Evolutionary conservation across 2,797 vertebrate species (phyloP).

Genomic region (Dermochelys coriacea): DNA sequence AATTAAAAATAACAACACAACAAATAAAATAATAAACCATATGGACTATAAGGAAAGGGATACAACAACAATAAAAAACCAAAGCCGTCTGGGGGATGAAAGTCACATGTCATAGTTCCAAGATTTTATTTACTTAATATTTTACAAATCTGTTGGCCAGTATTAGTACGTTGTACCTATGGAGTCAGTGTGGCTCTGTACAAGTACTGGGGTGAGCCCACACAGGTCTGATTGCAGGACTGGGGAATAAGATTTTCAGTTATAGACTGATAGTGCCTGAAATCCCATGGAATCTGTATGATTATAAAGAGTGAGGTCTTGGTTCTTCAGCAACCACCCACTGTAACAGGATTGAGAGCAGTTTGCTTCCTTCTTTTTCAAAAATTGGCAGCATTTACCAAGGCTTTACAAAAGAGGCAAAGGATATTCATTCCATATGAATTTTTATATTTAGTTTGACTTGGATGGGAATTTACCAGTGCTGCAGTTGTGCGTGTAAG

Average conservation of each 20-base stretch:
- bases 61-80: not conserved
- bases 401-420: not conserved
- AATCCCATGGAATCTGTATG: not conserved
- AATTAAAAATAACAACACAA: not conserved
- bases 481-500: too few species aligned
- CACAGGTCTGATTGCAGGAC: not conserved
- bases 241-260: not conserved
- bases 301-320: not conserved
- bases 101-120: not conserved
- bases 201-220: not conserved
- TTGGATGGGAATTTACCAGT: too few species aligned
- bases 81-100: rapidly evolving
- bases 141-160: not conserved
- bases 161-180: not conserved
- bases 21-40: not conserved
- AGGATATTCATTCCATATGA: too few species aligned
- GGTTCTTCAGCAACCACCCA: not conserved
- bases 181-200: not conserved
- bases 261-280: not conserved
- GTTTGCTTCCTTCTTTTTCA: not conserved
- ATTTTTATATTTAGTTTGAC: too few species aligned
- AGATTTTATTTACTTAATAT: not conserved
- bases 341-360: not conserved
- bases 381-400: too few species aligned
- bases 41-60: not conserved